Percentiles rank a stretch among this genome's conserved stretches.
These are phyloP conservation scores for Ceratotherium simum DNA, from an alignment of 2,113 vertebrate species.

Conservation along the genomic window DNA sequence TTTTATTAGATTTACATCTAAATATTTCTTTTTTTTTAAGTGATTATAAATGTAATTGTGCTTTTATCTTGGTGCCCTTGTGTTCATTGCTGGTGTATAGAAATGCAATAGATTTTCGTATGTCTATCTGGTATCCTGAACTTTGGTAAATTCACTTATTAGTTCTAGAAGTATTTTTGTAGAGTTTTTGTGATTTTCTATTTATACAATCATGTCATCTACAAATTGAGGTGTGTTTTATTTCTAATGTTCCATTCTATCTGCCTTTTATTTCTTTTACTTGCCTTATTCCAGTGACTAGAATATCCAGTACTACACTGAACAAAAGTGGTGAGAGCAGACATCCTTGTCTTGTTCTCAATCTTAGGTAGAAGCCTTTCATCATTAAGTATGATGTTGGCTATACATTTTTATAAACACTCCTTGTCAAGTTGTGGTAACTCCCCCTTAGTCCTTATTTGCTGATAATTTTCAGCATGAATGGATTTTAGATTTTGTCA, in stretches of 20 bases:
- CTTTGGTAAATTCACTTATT: too few species aligned
- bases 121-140: too few species aligned
- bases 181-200: not conserved
- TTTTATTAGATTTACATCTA: not conserved
- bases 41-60: not conserved
- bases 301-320: not conserved
- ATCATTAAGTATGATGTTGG: not conserved
- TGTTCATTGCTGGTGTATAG: not conserved
- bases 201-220: not conserved
- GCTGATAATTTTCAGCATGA: not conserved
- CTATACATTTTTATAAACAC: not conserved
- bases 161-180: not conserved
- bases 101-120: not conserved
- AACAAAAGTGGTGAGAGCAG: not conserved
- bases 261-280: not conserved
- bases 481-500: not conserved
- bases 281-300: not conserved
- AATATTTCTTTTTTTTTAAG: not conserved
- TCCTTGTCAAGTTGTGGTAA: not conserved
- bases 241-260: not conserved
- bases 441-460: not conserved
- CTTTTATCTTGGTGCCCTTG: not conserved
- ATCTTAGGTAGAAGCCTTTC: not conserved
- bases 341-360: not conserved
- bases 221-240: not conserved